Evolutionary conservation across 2,888 invertebrate genomes (phyloP).

Genomic region (Epinotia nisella): DNA sequence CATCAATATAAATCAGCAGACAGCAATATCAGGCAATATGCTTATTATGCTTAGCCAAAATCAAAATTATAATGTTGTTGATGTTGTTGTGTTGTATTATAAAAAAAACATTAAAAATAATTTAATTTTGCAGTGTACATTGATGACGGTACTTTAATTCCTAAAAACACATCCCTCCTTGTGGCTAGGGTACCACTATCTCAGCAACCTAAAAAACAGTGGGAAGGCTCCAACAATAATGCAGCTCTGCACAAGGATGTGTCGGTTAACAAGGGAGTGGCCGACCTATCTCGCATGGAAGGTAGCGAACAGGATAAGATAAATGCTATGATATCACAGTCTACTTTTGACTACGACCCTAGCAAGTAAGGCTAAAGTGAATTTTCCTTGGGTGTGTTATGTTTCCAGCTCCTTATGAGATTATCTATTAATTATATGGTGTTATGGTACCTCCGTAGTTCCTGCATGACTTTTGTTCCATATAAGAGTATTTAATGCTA

Average conservation of each 20-base stretch:
- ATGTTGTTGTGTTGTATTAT: too few species aligned
- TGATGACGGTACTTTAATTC: constrained; percentile 95
- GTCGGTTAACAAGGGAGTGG: constrained; percentile 86
- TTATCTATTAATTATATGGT: background rate
- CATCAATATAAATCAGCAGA: background rate
- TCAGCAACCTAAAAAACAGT: constrained; percentile 90
- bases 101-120: background rate
- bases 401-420: constrained; percentile 2
- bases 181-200: constrained; percentile 96
- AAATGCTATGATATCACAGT: constrained; percentile 98
- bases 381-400: constrained; percentile 21
- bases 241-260: constrained; percentile 76
- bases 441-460: constrained; percentile 8
- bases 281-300: constrained; percentile 95
- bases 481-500: too few species aligned
- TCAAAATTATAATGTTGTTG: background rate
- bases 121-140: constrained; percentile 89
- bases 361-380: constrained; percentile 90
- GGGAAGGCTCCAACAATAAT: constrained; percentile 86
- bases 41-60: background rate
- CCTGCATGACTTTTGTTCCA: constrained; percentile 10
- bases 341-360: constrained; percentile 98
- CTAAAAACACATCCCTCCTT: constrained; percentile 98
- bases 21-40: background rate
- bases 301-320: constrained; percentile 99